phyloP scores from a whole-genome alignment of 35 echinoderm and acorn worm species.

The Apostichopus japonicus region DNA sequence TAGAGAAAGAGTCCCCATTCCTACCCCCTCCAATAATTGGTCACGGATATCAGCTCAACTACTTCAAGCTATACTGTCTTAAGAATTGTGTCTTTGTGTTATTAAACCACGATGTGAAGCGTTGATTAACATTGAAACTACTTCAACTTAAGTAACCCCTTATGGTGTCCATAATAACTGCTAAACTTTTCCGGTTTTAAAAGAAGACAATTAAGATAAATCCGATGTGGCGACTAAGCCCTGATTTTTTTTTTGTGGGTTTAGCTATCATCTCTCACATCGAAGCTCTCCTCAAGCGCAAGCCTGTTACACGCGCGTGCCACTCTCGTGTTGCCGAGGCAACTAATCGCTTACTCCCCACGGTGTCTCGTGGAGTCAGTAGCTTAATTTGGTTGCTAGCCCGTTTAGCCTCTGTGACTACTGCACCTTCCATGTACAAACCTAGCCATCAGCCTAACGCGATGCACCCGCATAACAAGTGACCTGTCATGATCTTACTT shows the following conservation, averaged over 20 bases:
- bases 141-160: background rate
- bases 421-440: background rate
- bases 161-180: background rate
- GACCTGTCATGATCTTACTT: background rate
- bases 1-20: too few relatives aligned
- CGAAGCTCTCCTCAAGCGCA: background rate
- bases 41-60: too few relatives aligned
- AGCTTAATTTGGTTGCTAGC: background rate
- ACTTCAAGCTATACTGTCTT: too few relatives aligned
- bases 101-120: background rate
- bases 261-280: background rate
- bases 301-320: background rate
- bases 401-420: background rate
- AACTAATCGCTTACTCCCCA: background rate
- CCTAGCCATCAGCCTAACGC: background rate
- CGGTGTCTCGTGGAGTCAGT: background rate
- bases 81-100: background rate
- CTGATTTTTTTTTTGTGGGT: background rate
- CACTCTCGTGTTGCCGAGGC: constrained; percentile 3
- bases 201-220: background rate
- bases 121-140: background rate
- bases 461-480: background rate
- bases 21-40: too few relatives aligned
- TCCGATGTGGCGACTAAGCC: background rate
- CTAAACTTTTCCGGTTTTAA: constrained; percentile 22